phyloP scores from a whole-genome alignment of 1,140 invertebrate genomes.

The Penaeus indicus region DNA sequence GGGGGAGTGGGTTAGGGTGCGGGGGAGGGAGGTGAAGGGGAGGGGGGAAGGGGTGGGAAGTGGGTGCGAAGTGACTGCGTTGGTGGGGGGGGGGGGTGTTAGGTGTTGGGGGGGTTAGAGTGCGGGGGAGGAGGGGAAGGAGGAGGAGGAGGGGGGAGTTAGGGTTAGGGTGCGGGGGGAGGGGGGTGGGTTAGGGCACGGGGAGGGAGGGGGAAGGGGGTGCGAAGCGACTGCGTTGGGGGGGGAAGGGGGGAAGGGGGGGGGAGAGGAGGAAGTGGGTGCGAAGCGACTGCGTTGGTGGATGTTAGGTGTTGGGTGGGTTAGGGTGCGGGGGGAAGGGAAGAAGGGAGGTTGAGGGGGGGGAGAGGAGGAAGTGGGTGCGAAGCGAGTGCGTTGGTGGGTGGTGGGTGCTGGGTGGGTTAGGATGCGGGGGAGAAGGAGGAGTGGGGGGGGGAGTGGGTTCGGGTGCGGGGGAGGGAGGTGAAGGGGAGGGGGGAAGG shows the following conservation, averaged over 20 bases:
- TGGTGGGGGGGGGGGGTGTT: too few relatives aligned
- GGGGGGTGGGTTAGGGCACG: too few relatives aligned
- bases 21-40: neutral
- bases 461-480: neutral
- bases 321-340: neutral
- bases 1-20: neutral
- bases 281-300: neutral
- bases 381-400: neutral
- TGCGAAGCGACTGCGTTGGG: neutral
- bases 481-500: neutral
- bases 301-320: neutral
- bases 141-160: neutral
- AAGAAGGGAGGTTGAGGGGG: too few relatives aligned
- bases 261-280: neutral
- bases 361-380: neutral
- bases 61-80: too few relatives aligned
- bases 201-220: neutral
- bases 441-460: neutral
- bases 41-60: neutral
- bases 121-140: neutral
- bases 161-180: too few relatives aligned
- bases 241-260: neutral
- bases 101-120: too few relatives aligned
- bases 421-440: neutral
- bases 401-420: neutral